Percentiles rank a stretch among this genome's conserved stretches.
Evolutionary conservation across 2,888 invertebrate genomes (phyloP).

Genomic region (Orchesellides sinensis): DNA sequence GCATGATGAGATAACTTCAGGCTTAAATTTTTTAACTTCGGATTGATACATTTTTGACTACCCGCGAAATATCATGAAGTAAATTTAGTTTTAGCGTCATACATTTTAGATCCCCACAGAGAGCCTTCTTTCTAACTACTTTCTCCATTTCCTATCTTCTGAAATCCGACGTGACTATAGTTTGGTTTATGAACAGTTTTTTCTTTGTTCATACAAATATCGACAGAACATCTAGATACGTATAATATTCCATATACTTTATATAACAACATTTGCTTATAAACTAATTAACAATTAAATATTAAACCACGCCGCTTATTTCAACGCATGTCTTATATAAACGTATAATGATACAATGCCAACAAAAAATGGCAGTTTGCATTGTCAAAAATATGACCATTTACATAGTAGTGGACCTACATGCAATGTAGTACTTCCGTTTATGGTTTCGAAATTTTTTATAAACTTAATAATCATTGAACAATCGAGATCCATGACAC

Average conservation of each 20-base stretch:
- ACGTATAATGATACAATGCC: too few relatives aligned
- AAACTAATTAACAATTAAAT: neutral
- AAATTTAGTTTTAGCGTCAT: too few relatives aligned
- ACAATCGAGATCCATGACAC: constrained; percentile 61
- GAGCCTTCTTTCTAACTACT: too few relatives aligned
- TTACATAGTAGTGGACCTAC: neutral
- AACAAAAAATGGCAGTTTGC: too few relatives aligned
- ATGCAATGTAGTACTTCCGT: neutral
- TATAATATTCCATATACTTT: neutral
- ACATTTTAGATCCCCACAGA: neutral
- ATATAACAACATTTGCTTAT: neutral
- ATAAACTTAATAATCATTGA: constrained; percentile 23
- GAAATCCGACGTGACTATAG: constrained; percentile 17
- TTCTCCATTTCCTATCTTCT: too few relatives aligned
- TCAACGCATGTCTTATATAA: too few relatives aligned
- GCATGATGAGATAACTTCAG: too few relatives aligned
- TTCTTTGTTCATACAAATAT: neutral
- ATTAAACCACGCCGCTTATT: too few relatives aligned
- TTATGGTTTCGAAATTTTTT: neutral
- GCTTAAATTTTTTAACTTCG: too few relatives aligned
- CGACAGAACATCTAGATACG: neutral
- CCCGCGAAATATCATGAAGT: too few relatives aligned
- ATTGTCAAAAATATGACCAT: neutral
- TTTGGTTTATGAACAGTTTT: constrained; percentile 1
- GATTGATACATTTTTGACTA: too few relatives aligned